These are phyloP conservation scores for Telmatochromis brachygnathus DNA, from an alignment of 2,113 vertebrate species.

Conservation along the genomic window DNA sequence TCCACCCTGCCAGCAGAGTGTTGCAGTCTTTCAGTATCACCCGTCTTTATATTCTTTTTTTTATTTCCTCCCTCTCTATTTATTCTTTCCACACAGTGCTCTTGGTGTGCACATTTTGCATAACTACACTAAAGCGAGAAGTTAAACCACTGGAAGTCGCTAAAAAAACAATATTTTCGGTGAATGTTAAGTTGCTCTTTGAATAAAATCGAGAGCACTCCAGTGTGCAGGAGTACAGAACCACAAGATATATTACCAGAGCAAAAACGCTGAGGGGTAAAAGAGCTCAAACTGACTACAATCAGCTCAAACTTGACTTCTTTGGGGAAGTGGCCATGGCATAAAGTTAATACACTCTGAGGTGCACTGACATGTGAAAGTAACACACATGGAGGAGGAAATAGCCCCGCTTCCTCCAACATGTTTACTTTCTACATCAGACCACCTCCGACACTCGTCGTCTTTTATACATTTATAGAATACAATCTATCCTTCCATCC, in stretches of 20 bases:
- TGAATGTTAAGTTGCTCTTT: neutral
- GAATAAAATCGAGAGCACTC: neutral
- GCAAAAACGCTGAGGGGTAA: neutral
- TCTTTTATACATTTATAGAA: neutral
- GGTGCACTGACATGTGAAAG: neutral
- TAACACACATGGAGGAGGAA: neutral
- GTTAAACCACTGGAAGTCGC: neutral
- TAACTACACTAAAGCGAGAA: neutral
- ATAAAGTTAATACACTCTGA: neutral
- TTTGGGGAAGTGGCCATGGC: neutral
- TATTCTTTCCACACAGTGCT: neutral
- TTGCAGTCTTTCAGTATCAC: neutral
- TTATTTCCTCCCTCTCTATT: neutral
- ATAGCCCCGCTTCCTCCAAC: neutral
- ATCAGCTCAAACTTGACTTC: neutral
- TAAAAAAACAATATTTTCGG: neutral
- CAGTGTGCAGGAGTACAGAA: neutral
- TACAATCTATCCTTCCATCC: conserved; percentile 47
- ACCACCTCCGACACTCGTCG: neutral
- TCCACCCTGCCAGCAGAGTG: neutral
- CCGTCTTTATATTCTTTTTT: neutral
- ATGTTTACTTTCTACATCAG: neutral
- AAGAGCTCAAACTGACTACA: neutral
- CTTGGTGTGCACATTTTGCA: neutral
- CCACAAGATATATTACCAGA: neutral